Evolutionary conservation across 2,888 invertebrate species (phyloP), one percentile per base, ranked within the genome.

Genomic region (Hyalella azteca): DNA sequence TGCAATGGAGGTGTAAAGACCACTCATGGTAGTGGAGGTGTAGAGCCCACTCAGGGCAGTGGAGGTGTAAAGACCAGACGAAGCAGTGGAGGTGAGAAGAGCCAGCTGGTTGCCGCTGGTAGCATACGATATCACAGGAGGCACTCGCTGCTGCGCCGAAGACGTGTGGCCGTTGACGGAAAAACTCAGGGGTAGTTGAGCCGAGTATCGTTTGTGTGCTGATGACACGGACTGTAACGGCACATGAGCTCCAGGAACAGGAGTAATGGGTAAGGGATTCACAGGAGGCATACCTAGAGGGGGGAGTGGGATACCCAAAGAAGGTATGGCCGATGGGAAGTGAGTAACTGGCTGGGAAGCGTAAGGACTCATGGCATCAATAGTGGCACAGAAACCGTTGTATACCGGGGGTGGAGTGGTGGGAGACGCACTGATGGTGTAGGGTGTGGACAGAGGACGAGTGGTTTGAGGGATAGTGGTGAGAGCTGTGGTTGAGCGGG

Each of bases 391-490:
- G 39, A 66, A 66, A 39, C 66, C 66, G 29, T 66, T 66, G 66
- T 36, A 66, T 36, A 66, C 5, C 15, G 66, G 39, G 22, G 66
- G 66, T 29, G 66, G 66, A 1, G 66, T 66, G 19, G 66, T 66
- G 36, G 66, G 66, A 13, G 66, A 66, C 36, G 66, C 22, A 19
- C 29, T 29, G 13, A 19, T 39, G 13, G 54, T n/a, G 75, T 13
- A 78, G 60, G 78, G 54, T 66, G 39, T 77, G 48, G 26, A 80
- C 66, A 15, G 81, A 59, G 48, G 81, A 60, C 29, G 77, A 45
- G 78, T 78, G 32, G 85, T 81, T 36, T 86, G 91, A 59, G 92
- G 92, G 19, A 92, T 92, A 0, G 93, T 92, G 0, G 73, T 49
- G 50, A 50, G 73, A 49, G 39, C 66, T 9, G 66, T 66, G 59